These are phyloP conservation scores for Pipistrellus kuhlii DNA, from an alignment of 2,797 vertebrate genomes.

Conservation along the genomic window DNA sequence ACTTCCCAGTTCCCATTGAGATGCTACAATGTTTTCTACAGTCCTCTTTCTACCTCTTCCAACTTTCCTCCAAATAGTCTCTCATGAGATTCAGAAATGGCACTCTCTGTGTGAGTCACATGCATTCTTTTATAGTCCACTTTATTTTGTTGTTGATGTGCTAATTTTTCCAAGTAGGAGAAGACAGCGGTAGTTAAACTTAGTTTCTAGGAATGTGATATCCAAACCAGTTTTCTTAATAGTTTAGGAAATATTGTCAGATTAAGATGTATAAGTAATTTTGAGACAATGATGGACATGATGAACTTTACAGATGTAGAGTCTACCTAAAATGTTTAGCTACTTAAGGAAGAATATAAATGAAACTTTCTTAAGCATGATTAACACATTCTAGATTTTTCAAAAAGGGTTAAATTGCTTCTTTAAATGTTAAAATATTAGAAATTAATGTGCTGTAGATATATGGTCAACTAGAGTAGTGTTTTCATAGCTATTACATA, in stretches of 20 bases:
- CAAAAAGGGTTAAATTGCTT: background rate
- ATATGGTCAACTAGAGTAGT: background rate
- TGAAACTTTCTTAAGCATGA: slow-evolving; percentile 19
- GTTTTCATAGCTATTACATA: background rate
- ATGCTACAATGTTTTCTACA: background rate
- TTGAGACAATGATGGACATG: background rate
- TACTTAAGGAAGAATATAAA: background rate
- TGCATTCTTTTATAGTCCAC: background rate
- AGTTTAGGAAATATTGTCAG: background rate
- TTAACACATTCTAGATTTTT: background rate
- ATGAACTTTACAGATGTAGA: background rate
- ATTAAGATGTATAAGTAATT: background rate
- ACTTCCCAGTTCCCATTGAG: background rate
- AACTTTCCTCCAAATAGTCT: background rate
- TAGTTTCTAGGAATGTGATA: background rate
- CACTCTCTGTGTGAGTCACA: background rate
- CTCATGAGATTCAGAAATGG: background rate
- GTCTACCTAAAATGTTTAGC: background rate
- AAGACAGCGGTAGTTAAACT: background rate
- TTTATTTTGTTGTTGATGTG: background rate
- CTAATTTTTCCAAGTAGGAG: background rate
- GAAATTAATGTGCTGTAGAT: background rate
- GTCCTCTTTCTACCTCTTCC: background rate
- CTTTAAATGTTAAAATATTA: slow-evolving; percentile 40
- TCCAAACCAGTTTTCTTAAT: background rate